phyloP scores from a whole-genome alignment of 2,797 vertebrate species.

The Paguma larvata region DNA sequence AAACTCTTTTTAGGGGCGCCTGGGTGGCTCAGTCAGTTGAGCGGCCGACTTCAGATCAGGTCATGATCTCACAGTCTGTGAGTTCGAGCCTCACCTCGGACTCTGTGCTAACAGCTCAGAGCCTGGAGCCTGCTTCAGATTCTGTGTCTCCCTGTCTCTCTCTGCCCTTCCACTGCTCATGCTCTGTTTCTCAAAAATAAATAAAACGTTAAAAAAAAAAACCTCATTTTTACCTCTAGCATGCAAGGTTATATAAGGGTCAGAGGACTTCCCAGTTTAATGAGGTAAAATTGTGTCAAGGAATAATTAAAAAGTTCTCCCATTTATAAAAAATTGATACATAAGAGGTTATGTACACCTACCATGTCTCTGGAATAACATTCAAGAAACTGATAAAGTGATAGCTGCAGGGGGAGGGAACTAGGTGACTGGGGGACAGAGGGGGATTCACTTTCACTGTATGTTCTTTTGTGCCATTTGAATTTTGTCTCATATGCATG shows the following conservation, averaged over 20 bases:
- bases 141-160: too few relatives aligned
- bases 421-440: neutral
- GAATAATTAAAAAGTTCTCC: neutral
- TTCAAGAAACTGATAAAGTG: neutral
- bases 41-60: too few relatives aligned
- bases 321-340: conserved; percentile 18
- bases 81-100: too few relatives aligned
- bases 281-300: conserved; percentile 41
- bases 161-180: too few relatives aligned
- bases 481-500: conserved; percentile 6
- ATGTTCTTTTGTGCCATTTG: neutral
- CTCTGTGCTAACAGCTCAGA: too few relatives aligned
- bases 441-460: neutral
- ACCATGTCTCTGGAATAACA: neutral
- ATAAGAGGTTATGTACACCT: neutral
- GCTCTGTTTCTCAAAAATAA: too few relatives aligned
- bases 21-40: too few relatives aligned
- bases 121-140: too few relatives aligned
- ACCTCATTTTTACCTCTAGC: conserved; percentile 29
- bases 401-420: neutral
- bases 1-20: neutral
- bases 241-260: neutral
- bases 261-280: conserved; percentile 15
- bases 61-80: too few relatives aligned
- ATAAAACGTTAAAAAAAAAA: too few relatives aligned